A percentile compares a stretch with the other conserved stretches of the same genome.
These are phyloP conservation scores for Andrena flavipes DNA, from an alignment of 2,888 invertebrate species.

Conservation along the genomic window DNA sequence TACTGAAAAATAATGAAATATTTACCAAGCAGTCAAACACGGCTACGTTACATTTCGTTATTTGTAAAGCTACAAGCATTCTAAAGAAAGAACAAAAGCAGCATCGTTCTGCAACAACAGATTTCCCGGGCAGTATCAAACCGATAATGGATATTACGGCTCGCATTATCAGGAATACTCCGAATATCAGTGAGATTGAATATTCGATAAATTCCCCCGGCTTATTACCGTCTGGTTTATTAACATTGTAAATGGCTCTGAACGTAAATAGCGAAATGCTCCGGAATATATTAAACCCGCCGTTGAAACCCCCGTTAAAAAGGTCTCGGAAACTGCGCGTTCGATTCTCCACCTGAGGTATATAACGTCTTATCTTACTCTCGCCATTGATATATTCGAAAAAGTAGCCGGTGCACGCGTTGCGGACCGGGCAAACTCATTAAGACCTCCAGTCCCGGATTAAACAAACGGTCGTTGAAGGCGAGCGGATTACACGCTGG, in stretches of 20 bases:
- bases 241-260: conserved; percentile 24
- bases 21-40: too few species aligned
- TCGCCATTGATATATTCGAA: neutral
- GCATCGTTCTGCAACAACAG: conserved; percentile 1
- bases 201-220: conserved; percentile 24
- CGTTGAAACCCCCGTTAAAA: neutral
- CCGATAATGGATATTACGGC: conserved; percentile 27
- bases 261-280: conserved; percentile 2
- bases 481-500: conserved; percentile 45
- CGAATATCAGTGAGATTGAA: conserved; percentile 12
- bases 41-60: too few species aligned
- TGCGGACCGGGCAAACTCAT: conserved; percentile 34
- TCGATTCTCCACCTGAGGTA: conserved; percentile 1
- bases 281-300: neutral
- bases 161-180: conserved; percentile 11
- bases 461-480: conserved; percentile 44
- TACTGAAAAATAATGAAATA: too few species aligned
- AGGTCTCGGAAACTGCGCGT: conserved; percentile 19
- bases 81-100: neutral
- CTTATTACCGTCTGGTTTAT: conserved; percentile 37
- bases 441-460: conserved; percentile 48
- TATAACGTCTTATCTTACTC: conserved; percentile 24
- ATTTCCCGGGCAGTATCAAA: conserved; percentile 2
- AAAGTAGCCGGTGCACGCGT: conserved; percentile 24
- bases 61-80: too few species aligned